phyloP scores from a whole-genome alignment of 2,888 invertebrate species.

The Hypsopygia costalis region DNA sequence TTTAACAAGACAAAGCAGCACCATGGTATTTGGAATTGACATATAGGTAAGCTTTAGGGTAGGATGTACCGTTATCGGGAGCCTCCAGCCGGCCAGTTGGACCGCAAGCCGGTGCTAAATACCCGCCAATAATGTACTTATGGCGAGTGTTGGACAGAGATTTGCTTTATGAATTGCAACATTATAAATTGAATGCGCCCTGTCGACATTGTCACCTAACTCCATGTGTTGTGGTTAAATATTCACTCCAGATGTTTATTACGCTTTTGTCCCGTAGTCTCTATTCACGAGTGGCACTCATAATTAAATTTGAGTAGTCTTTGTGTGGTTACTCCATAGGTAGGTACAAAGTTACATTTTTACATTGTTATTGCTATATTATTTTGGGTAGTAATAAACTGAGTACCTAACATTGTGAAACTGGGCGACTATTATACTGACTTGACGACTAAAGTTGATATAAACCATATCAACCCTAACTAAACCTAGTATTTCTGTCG shows the following conservation, averaged over 20 bases:
- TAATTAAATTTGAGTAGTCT: slow-evolving; percentile 17
- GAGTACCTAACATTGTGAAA: too few species aligned
- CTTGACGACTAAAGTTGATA: too few species aligned
- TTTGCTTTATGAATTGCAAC: slow-evolving; percentile 58
- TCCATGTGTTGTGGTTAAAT: slow-evolving; percentile 52
- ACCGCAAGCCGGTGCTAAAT: slow-evolving; percentile 61
- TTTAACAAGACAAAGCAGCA: slow-evolving; percentile 36
- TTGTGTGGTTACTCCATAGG: background rate
- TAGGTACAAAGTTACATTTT: too few species aligned
- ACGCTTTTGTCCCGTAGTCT: slow-evolving; percentile 29
- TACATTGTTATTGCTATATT: too few species aligned
- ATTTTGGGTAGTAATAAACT: too few species aligned
- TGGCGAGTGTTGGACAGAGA: slow-evolving; percentile 56
- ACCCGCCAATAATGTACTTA: slow-evolving; percentile 61
- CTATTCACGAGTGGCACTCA: slow-evolving; percentile 37
- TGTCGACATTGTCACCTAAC: slow-evolving; percentile 38
- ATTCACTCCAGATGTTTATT: slow-evolving; percentile 34
- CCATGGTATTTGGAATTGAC: slow-evolving; percentile 3
- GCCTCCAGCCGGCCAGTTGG: slow-evolving; percentile 47
- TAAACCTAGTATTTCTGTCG: too few species aligned
- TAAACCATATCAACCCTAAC: too few species aligned
- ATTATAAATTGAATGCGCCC: slow-evolving; percentile 56
- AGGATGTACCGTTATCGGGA: slow-evolving; percentile 52
- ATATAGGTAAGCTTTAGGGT: slow-evolving; percentile 36
- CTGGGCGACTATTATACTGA: too few species aligned